These are phyloP conservation scores for Luidia sarsii DNA, from an alignment of 53 echinoderm and acorn worm genomes.

Conservation along the genomic window DNA sequence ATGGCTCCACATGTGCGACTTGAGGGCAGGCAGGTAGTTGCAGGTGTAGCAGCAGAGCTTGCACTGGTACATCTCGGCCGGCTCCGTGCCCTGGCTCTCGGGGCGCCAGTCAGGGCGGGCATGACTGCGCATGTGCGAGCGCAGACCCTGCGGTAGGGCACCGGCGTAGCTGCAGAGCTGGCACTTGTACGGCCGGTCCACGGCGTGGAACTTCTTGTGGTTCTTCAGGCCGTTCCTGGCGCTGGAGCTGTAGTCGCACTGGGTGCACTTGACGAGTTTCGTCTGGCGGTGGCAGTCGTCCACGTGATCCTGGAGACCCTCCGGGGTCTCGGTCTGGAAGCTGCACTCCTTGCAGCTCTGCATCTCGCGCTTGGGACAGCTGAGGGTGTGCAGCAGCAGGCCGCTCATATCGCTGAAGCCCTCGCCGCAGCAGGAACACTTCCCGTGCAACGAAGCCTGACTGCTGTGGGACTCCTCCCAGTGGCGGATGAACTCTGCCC, in stretches of 20 bases:
- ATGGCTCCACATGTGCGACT: slow-evolving; percentile 99
- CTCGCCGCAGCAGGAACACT: slow-evolving; percentile 22
- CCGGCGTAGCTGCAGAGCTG: slow-evolving; percentile 84
- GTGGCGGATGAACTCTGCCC: slow-evolving; percentile 22
- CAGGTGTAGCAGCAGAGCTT: slow-evolving; percentile 91
- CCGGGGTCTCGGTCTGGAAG: slow-evolving; percentile 51
- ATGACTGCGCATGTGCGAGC: slow-evolving; percentile 90
- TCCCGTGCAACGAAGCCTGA: not conserved
- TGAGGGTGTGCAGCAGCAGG: slow-evolving; percentile 33
- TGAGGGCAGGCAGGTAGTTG: slow-evolving; percentile 88
- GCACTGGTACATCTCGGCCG: slow-evolving; percentile 79
- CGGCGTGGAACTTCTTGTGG: slow-evolving; percentile 97
- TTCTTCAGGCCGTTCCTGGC: slow-evolving; percentile 94
- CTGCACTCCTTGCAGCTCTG: slow-evolving; percentile 75
- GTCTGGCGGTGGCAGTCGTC: slow-evolving; percentile 59
- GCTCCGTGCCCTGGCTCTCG: slow-evolving; percentile 13
- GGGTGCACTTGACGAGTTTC: slow-evolving; percentile 81
- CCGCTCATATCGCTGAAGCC: slow-evolving; percentile 8
- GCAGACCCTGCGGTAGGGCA: slow-evolving; percentile 95
- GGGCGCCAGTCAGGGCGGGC: slow-evolving; percentile 28
- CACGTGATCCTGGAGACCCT: slow-evolving; percentile 63
- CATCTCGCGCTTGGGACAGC: slow-evolving; percentile 26
- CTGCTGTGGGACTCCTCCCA: not conserved
- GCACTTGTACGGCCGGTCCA: slow-evolving; percentile 94
- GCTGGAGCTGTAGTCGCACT: slow-evolving; percentile 81